Base-by-base conservation (phyloP, 64 coral and sea anemone species). In the Montipora efflorescens region DNA sequence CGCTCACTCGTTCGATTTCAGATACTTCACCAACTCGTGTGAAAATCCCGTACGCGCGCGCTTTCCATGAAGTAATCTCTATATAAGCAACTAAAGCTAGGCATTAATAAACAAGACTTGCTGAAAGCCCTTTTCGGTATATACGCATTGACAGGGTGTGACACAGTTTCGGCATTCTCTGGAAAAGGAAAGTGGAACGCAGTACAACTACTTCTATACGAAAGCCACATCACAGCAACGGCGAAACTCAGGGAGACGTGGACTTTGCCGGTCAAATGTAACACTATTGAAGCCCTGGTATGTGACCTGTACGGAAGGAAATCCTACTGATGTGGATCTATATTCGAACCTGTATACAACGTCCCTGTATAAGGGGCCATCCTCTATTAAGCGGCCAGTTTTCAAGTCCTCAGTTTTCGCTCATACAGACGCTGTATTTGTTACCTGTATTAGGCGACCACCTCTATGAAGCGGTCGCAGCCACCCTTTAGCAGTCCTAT, bases 161-260 rank as follows among this genome's bases (percentile, higher is more conserved):
- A 78, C 18, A 90, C 78, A 3, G 67, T 94, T 75, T 89, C 67
- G 28, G 78, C 92, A 18, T 94, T 89, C 81, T 78, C 85, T 62
- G 87, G 74, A 15, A 94, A 84, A 67, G 79, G 87, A 50, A 94
- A 94, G 83, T 94, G 28, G 13, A 94, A 55, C 21, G 74, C 52
- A 50, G 53, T 95, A 4, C 87, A 90, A 48, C 70, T 95, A 67
- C 19, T 90, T 48, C 77, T 90, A 52, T 90, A 84, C 8, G 18
- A 69, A 25, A 74, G 74, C 46, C 89, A 84, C 49, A 57, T 92
- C n/a, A 85, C 69, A 46, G 79, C 79, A 45, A 81, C 89, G 75
- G 62, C 67, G 70, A 15, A 94, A 59, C 6, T 94, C 21, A 86
- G 92, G n/a, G 64, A 50, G 28, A 19, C 53, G 15, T 90, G 88